These are phyloP conservation scores for Lordiphosa clarofinis DNA, from an alignment of 1,140 invertebrate species.

Conservation along the genomic window DNA sequence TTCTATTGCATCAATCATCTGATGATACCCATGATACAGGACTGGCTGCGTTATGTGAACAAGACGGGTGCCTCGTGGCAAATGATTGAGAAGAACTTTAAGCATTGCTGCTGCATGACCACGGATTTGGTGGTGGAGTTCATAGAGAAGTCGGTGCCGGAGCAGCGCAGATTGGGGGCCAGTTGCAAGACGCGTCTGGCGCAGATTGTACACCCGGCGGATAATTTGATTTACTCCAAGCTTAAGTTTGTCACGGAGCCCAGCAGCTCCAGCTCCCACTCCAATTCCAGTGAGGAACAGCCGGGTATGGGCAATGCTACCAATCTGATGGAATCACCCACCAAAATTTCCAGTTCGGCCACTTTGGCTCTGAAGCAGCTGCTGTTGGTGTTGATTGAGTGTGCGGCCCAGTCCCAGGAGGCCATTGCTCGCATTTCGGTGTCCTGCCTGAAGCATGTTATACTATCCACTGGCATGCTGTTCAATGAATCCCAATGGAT, in stretches of 20 bases:
- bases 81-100: slow-evolving; percentile 91
- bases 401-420: slow-evolving; percentile 93
- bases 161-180: slow-evolving; percentile 44
- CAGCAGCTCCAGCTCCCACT: slow-evolving; percentile 62
- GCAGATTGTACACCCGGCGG: slow-evolving; percentile 69
- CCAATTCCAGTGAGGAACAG: slow-evolving; percentile 55
- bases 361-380: slow-evolving; percentile 92
- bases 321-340: slow-evolving; percentile 66
- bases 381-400: slow-evolving; percentile 93
- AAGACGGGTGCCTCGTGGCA: slow-evolving; percentile 86
- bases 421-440: slow-evolving; percentile 93
- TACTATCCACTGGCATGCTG: slow-evolving; percentile 89
- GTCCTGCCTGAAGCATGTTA: slow-evolving; percentile 93
- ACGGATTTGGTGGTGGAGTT: slow-evolving; percentile 95
- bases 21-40: slow-evolving; percentile 92
- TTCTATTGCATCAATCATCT: slow-evolving; percentile 94
- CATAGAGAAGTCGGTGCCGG: slow-evolving; percentile 76
- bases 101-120: slow-evolving; percentile 94
- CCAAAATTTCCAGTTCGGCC: slow-evolving; percentile 81
- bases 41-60: slow-evolving; percentile 90
- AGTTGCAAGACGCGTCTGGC: slow-evolving; percentile 65
- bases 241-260: slow-evolving; percentile 71
- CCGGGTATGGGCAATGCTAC: slow-evolving; percentile 21
- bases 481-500: slow-evolving; percentile 92
- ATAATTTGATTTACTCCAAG: slow-evolving; percentile 74